Evolutionary conservation across 2,888 invertebrate genomes (phyloP), one percentile per base, ranked within the genome.

Genomic region (Labia minor): DNA sequence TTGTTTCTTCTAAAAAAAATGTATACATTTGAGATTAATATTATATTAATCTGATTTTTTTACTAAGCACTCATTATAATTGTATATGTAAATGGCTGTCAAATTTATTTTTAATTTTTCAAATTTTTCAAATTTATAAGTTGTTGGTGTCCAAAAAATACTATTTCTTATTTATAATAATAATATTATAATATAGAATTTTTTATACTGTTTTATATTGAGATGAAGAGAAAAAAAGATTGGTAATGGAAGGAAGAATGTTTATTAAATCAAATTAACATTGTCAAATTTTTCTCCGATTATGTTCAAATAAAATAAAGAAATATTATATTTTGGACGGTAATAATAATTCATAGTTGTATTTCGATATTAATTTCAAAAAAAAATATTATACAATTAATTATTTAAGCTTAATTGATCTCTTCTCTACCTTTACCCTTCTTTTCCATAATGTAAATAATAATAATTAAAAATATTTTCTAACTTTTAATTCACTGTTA

Each of bases 401-500:
- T 49, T 49, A 49, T 49, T 49, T 49, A 49, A 49, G 49, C 14
- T n/a, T 49, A 49, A 8, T 49, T 49, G 49, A 49, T 49, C 49
- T 49, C 49, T 66, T 66, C 63, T 66, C 33, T 21, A 62, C 37
- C 63, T 62, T 63, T 62, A 66, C 66, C 61, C 61, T 66, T 62
- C 62, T 66, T 14, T 21, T 37, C 62, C 49, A 66, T 62, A 37
- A 63, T 66, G 62, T 66, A 63, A 62, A 63, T 66, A 63, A 19
- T 62, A 16, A 66, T 63, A 63, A 62, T 6, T 16, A 66, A 20
- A 37, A 66, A 66, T 66, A 66, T 66, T 66, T 66, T 63, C 63
- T 16, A 66, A 63, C 33, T 37, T 66, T 49, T 66, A 66, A 63
- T 37, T 37, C 66, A 49, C 63, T 66, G 49, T 66, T 63, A 37